phyloP scores from a whole-genome alignment of 1,140 invertebrate species.

The Pseudoatta argentina region DNA sequence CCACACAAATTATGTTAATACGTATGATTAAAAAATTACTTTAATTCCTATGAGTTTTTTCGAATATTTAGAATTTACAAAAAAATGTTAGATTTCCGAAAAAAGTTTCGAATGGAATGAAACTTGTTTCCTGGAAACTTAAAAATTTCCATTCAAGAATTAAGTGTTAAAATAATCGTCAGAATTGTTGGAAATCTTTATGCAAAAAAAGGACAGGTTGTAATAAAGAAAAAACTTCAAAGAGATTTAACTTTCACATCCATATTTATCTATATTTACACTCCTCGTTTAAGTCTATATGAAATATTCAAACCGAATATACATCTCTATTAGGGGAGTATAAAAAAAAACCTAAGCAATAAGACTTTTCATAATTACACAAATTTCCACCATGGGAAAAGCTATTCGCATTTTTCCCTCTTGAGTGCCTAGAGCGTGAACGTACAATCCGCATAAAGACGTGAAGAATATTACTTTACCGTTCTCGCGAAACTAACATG shows the following conservation, averaged over 20 bases:
- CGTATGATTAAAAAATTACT: neutral
- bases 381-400: conserved; percentile 59
- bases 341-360: conserved; percentile 1
- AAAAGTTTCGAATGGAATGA: neutral
- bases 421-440: conserved; percentile 65
- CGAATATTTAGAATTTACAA: neutral
- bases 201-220: neutral
- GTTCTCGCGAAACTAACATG: conserved; percentile 49
- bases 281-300: neutral
- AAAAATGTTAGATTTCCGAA: neutral
- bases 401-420: conserved; percentile 18
- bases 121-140: neutral
- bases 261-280: neutral
- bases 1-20: neutral
- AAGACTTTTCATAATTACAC: conserved; percentile 37
- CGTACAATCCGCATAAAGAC: conserved; percentile 60
- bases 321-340: neutral
- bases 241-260: neutral
- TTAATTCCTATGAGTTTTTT: neutral
- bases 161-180: neutral
- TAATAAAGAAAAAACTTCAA: neutral
- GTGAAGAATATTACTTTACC: conserved; percentile 65
- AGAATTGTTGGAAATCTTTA: neutral
- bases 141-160: neutral
- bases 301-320: conserved; percentile 18